Evolutionary conservation across 2,888 invertebrate genomes (phyloP), one percentile per base, ranked within the genome.

Genomic region (Spilarctia lutea): DNA sequence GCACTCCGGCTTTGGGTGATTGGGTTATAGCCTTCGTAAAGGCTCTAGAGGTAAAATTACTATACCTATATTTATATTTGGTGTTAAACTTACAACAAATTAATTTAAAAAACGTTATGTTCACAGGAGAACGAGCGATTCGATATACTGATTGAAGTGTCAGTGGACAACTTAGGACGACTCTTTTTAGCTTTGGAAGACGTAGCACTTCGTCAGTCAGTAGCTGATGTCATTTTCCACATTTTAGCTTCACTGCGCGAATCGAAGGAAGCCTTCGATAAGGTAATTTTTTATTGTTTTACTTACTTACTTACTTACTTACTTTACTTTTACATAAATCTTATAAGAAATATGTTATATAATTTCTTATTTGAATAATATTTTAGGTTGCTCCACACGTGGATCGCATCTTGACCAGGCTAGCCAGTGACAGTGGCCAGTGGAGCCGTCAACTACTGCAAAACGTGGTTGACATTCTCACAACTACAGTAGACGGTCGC

Each of bases 11-110:
- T 68, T 93, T 98, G 0, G 96, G 97, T 42, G 94, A 96, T 18
- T 97, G 98, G 96, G 96, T 98, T 2, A 92, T 97, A 85, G 96
- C 97, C 6, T 97, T 97, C 81, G 96, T 98, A 85, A 96, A 96
- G 81, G 97, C 97, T 0, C 91, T 98, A 42, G 97, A 97, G 89
- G 96, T 95, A 75, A 77, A 24, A 27, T 4, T 2, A n/a, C n/a
- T n/a, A 3, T 24, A 27, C 63, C 60, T n/a, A 68, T 33, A 73
- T 48, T 27, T 63, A 63, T 16, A 18, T 63, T 63, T 18, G 30
- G 27, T 16, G 30, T 63, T 6, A 27, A 16, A 63, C 18, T 11
- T 63, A 16, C 27, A 63, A 30, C 6, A 30, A 16, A 63, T 16
- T 16, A 56, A 52, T 52, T 63, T 18, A 27, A 30, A 60, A 63